Base-by-base conservation (phyloP, 1,140 invertebrate species). In the Planococcus citri region DNA sequence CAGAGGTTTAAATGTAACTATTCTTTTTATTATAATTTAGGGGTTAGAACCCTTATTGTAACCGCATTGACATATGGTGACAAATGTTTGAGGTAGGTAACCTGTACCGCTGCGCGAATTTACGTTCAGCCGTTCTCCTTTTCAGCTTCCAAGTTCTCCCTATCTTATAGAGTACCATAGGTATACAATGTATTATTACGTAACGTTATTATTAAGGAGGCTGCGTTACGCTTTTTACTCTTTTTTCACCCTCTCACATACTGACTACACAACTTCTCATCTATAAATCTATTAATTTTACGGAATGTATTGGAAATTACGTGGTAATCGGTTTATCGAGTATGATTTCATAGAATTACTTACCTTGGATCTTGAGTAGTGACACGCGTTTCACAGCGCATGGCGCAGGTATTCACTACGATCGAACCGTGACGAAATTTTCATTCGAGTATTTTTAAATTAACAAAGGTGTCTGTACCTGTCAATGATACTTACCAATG, bases 21-120 rank as follows among this genome's bases (percentile, higher is more conserved):
- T 51, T 51, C 41, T 51, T 51, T 51, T 51, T 51, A 51, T 51
- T 51, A 51, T 51, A 51, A 51, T 51, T 51, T 51, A 51, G 41
- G 41, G 41, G 41, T 51, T 51, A 51, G 41, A 51, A 51, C 41
- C 41, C 41, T 51, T 51, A 51, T 51, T 51, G 41, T 51, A 51
- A 51, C 41, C 41, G n/a, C 41, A 51, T 51, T 20, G 41, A 51
- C 41, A 51, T 51, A 51, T 51, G 41, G 41, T 51, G 41, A 51
- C 41, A 51, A 51, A 51, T 51, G 41, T 51, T 51, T 51, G 12
- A 20, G 12, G 41, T 51, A 51, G 41, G 41, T 51, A 51, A 51
- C 41, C 41, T 51, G 41, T 20, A 17, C 41, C 17, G 41, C 12
- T 51, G 41, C 41, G 41, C 41, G 12, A 51, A 51, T 51, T 51